Evolutionary conservation across 2,797 vertebrate species (phyloP), one percentile per base, ranked within the genome.

Genomic region (Crenuchus spilurus): DNA sequence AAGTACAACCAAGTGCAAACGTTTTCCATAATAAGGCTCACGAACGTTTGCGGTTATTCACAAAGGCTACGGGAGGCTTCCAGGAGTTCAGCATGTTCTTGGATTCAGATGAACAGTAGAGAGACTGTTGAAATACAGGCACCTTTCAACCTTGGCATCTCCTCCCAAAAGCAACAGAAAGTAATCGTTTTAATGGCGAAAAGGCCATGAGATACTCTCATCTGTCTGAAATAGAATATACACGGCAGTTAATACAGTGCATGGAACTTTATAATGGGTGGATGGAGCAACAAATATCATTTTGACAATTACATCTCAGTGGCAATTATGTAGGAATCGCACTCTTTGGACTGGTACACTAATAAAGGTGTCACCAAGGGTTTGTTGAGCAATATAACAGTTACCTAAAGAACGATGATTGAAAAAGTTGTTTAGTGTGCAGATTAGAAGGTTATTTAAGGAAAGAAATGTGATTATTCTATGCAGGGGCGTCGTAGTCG

Each of bases 1-100:
- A 49, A 60, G 13, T 11, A 67, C n/a, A 39, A 49, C 22, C 24
- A 22, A 58, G 24, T 51, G 63, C 42, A 67, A 67, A 10, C 13
- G 14, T 65, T 73, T 74, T 57, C 31, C 37, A 18, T 14, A 57
- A 58, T 58, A 48, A 58, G 33, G 49, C 41, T 49, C 61, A 64
- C 61, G 41, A 64, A 64, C 7, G 16, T 55, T 55, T 64, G 49
- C 4, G 30, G 61, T 73, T 57, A 7, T 31, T 44, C 61, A n/a
- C 49, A 9, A 26, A 18, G 61, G 49, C 22, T 37, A 37, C 33
- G 35, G 10, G 37, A 52, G 61, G 31, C 51, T 26, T 73, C 51
- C 39, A 65, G 61, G 16, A 28, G 30, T 46, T 37, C 30, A 33
- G 51, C 31, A 37, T 73, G 62, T 73, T 66, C 39, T 48, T 65